Evolutionary conservation across 2,888 invertebrate species (phyloP).

Genomic region (Cordilura impudica): DNA sequence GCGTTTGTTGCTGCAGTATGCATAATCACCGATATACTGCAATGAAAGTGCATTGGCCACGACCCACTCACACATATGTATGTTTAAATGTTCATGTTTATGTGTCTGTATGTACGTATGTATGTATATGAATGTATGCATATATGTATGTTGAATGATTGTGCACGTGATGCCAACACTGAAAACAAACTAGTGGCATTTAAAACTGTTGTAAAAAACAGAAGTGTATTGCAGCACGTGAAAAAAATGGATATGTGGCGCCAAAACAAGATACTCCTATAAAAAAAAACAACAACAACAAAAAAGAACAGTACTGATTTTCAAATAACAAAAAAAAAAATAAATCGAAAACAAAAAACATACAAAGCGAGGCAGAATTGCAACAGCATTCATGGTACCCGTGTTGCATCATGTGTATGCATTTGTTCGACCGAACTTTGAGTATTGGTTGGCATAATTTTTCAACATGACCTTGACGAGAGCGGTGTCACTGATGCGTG

Average conservation of each 20-base stretch:
- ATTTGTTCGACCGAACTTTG: slow-evolving; percentile 53
- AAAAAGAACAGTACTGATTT: slow-evolving; percentile 45
- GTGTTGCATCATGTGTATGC: slow-evolving; percentile 54
- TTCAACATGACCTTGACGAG: slow-evolving; percentile 63
- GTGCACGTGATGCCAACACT: slow-evolving; percentile 55
- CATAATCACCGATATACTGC: slow-evolving; percentile 33
- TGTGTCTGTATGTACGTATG: background rate
- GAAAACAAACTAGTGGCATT: slow-evolving; percentile 50
- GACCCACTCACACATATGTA: background rate
- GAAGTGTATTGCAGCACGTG: slow-evolving; percentile 57
- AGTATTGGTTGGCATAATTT: slow-evolving; percentile 63
- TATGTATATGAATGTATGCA: slow-evolving; percentile 5
- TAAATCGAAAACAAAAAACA: slow-evolving; percentile 24
- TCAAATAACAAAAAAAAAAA: slow-evolving; percentile 52
- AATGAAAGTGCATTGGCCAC: slow-evolving; percentile 48
- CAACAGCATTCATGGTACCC: slow-evolving; percentile 56
- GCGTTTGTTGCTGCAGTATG: slow-evolving; percentile 42
- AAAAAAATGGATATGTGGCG: slow-evolving; percentile 60
- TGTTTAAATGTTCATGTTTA: background rate
- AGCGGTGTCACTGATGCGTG: slow-evolving; percentile 63
- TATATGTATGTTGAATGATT: slow-evolving; percentile 13
- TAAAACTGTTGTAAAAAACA: slow-evolving; percentile 53
- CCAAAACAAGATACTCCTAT: slow-evolving; percentile 58
- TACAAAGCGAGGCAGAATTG: slow-evolving; percentile 40
- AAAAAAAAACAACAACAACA: slow-evolving; percentile 32